These are phyloP conservation scores for Leucoraja ocellata DNA, from an alignment of 2,797 vertebrate genomes.

Conservation along the genomic window DNA sequence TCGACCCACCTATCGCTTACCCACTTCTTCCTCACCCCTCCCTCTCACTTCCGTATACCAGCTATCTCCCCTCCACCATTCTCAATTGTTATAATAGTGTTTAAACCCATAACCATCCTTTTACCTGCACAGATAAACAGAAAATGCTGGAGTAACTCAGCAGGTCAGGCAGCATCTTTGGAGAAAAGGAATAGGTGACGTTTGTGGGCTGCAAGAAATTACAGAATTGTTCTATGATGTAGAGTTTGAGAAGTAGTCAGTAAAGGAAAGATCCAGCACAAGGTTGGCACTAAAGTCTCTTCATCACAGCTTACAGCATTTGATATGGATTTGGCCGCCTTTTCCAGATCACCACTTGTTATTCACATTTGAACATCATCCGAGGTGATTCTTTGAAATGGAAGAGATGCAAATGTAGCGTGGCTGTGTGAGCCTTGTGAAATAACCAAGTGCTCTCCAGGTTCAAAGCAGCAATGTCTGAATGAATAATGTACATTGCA, in stretches of 20 bases:
- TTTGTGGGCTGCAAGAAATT: not conserved
- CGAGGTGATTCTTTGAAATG: not conserved
- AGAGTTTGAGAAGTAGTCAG: not conserved
- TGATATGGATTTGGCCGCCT: too few relatives aligned
- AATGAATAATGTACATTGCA: slow-evolving; percentile 32
- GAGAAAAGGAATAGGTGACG: too few relatives aligned
- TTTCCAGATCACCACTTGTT: not conserved
- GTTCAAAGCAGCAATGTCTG: not conserved
- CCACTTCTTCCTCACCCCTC: too few relatives aligned
- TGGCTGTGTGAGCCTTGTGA: not conserved
- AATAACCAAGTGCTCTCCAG: not conserved
- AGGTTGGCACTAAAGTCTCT: not conserved
- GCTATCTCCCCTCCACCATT: too few relatives aligned
- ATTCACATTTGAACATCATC: not conserved
- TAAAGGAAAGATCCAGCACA: not conserved
- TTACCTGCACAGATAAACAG: too few relatives aligned
- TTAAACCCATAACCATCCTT: too few relatives aligned
- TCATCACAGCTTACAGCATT: not conserved
- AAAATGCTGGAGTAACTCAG: too few relatives aligned
- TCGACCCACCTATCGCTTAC: too few relatives aligned
- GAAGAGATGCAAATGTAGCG: not conserved
- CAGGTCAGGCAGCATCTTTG: too few relatives aligned
- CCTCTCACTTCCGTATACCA: too few relatives aligned
- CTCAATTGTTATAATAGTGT: too few relatives aligned
- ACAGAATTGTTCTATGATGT: not conserved